These are phyloP conservation scores for Cydia strobilella DNA, from an alignment of 1,140 invertebrate species.

Conservation along the genomic window DNA sequence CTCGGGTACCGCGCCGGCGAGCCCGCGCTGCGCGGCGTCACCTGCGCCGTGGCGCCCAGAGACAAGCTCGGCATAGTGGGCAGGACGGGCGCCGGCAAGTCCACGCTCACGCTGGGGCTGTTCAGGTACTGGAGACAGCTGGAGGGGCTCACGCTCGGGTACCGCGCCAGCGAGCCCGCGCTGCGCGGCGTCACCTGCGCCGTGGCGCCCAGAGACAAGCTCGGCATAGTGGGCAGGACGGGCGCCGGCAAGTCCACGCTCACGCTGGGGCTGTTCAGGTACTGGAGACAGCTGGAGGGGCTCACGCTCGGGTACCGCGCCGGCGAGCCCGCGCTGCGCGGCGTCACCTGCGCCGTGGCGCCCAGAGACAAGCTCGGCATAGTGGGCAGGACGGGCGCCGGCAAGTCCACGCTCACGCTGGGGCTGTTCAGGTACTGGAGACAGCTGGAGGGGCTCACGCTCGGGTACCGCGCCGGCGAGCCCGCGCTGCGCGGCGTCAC, in stretches of 20 bases:
- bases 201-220: constrained; percentile 71
- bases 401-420: constrained; percentile 82
- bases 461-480: constrained; percentile 60
- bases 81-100: constrained; percentile 84
- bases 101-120: constrained; percentile 79
- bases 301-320: constrained; percentile 66
- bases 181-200: constrained; percentile 74
- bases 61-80: constrained; percentile 84
- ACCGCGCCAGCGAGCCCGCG: constrained; percentile 66
- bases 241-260: constrained; percentile 84
- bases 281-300: constrained; percentile 66
- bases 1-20: constrained; percentile 61
- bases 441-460: constrained; percentile 66
- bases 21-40: constrained; percentile 77
- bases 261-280: constrained; percentile 73
- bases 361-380: constrained; percentile 81
- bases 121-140: no score
- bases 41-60: constrained; percentile 60
- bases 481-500: constrained; percentile 77
- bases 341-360: constrained; percentile 65
- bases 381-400: constrained; percentile 84
- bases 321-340: constrained; percentile 74
- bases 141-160: constrained; percentile 64
- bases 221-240: constrained; percentile 85
- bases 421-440: no score